phyloP scores from a whole-genome alignment of 2,797 vertebrate species.

The Darevskia mixta region DNA sequence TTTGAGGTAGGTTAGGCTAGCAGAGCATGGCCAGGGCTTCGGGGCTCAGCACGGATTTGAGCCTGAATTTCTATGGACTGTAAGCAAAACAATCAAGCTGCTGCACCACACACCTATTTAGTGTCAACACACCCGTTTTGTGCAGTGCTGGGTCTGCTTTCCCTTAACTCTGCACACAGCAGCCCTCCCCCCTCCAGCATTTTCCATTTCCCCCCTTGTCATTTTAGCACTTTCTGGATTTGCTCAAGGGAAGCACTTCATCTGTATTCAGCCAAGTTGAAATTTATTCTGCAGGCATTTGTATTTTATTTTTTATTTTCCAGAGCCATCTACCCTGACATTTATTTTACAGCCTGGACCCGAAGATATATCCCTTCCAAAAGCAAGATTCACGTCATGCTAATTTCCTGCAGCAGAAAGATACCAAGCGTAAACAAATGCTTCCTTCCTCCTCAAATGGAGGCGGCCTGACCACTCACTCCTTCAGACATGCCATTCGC shows the following conservation, averaged over 20 bases:
- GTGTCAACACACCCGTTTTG: neutral
- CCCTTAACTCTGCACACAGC: neutral
- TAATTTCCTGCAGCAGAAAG: constrained; percentile 62
- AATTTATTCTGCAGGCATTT: constrained; percentile 58
- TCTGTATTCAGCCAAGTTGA: constrained; percentile 24
- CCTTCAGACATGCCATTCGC: neutral
- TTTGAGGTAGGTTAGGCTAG: neutral
- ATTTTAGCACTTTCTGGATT: constrained; percentile 15
- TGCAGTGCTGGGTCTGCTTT: no score
- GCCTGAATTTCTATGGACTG: neutral
- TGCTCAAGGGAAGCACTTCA: constrained; percentile 36
- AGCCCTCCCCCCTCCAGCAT: neutral
- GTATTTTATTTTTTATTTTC: constrained; percentile 48
- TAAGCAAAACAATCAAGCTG: neutral
- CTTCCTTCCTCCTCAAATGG: neutral
- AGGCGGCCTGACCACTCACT: fast-evolving
- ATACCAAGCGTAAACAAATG: constrained; percentile 53
- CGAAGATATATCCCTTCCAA: constrained; percentile 64
- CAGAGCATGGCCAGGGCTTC: neutral
- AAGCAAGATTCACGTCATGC: constrained; percentile 53
- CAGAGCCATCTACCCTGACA: constrained; percentile 71
- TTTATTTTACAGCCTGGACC: constrained; percentile 69
- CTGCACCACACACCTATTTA: neutral
- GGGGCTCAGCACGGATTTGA: neutral
- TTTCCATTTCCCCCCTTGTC: neutral